phyloP scores from a whole-genome alignment of 2,113 vertebrate species.

The Plestiodon gilberti region DNA sequence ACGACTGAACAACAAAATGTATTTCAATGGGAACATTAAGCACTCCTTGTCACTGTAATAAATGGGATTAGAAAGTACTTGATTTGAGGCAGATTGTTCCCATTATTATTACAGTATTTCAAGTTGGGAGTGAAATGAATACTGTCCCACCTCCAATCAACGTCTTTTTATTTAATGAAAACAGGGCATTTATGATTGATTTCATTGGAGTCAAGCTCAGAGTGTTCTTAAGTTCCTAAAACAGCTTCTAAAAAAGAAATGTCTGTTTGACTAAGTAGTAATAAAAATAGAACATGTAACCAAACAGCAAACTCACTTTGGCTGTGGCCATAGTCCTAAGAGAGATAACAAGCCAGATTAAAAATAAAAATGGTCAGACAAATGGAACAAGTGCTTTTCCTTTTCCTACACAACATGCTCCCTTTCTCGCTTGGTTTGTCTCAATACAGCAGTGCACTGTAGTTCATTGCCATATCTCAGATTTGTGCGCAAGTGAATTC shows the following conservation, averaged over 20 bases:
- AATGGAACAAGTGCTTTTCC: background rate
- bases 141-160: background rate
- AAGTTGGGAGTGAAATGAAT: background rate
- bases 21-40: background rate
- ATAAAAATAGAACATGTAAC: constrained; percentile 14
- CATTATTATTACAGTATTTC: background rate
- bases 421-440: background rate
- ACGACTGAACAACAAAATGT: too few species aligned
- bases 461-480: background rate
- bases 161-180: background rate
- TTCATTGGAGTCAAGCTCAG: background rate
- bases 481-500: background rate
- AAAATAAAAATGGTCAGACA: background rate
- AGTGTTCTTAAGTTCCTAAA: background rate
- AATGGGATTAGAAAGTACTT: background rate
- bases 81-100: background rate
- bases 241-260: background rate
- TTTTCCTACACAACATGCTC: background rate
- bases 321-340: background rate
- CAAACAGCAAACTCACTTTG: background rate
- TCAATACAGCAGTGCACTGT: background rate
- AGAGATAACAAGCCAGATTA: background rate
- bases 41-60: background rate
- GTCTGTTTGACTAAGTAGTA: background rate
- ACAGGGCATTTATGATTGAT: background rate